phyloP scores from a whole-genome alignment of 2,113 vertebrate species.

The Mormyrus lacerda region DNA sequence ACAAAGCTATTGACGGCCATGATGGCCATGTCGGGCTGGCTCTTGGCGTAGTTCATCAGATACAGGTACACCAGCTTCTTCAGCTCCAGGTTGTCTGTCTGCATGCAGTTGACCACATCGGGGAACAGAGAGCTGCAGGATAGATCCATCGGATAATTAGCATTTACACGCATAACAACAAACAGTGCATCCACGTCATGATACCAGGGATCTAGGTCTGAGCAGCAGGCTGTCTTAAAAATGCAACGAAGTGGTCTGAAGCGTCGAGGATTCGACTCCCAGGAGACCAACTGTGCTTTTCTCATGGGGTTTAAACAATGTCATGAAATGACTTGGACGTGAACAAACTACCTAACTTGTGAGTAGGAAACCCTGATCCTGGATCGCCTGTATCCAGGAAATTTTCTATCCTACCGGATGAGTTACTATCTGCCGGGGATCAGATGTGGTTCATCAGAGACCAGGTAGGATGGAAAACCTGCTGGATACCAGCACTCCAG shows the following conservation, averaged over 20 bases:
- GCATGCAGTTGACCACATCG: conserved; percentile 99
- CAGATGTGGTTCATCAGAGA: too few relatives aligned
- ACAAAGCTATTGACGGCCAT: conserved; percentile 99
- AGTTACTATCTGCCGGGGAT: background rate
- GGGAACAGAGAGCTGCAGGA: conserved; percentile 82
- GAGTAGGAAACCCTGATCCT: too few relatives aligned
- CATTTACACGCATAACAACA: background rate
- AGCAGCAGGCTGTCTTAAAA: background rate
- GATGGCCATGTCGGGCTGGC: conserved; percentile 98
- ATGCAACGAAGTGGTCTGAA: background rate
- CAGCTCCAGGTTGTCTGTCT: conserved; percentile 95
- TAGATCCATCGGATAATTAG: conserved; percentile 9
- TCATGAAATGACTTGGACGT: background rate
- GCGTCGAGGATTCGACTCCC: background rate
- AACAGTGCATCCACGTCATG: background rate
- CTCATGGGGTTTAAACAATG: background rate
- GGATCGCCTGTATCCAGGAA: too few relatives aligned
- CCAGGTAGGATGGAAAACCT: too few relatives aligned
- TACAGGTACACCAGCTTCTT: conserved; percentile 98
- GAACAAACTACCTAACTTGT: background rate
- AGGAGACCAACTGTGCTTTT: background rate
- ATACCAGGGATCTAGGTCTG: background rate
- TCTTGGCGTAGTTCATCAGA: conserved; percentile 98
- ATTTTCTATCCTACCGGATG: too few relatives aligned
- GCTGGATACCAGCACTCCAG: too few relatives aligned